These are phyloP conservation scores for Drosophila atripex DNA, from an alignment of 2,888 invertebrate genomes.

Conservation along the genomic window DNA sequence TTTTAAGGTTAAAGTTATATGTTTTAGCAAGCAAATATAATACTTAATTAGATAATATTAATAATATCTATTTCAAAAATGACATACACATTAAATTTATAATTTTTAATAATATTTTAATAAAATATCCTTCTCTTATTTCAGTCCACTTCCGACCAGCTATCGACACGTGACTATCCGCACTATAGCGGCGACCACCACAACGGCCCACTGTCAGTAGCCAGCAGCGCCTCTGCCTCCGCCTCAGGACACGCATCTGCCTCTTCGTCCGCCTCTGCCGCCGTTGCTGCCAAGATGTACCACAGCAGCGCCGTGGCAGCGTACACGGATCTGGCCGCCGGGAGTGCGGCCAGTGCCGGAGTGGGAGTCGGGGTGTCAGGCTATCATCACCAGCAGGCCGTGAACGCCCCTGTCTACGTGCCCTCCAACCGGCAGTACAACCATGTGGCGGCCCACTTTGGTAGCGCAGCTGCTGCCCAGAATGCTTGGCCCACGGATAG, in stretches of 20 bases:
- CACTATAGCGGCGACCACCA: conserved; percentile 61
- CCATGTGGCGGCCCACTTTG: conserved; percentile 84
- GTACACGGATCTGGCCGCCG: conserved; percentile 77
- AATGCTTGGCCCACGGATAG: conserved; percentile 84
- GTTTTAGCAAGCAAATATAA: too few species aligned
- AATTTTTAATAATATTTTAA: neutral
- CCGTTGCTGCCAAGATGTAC: conserved; percentile 81
- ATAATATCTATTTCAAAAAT: too few species aligned
- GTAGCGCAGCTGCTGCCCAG: conserved; percentile 83
- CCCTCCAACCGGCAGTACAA: conserved; percentile 86
- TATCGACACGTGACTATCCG: conserved; percentile 70
- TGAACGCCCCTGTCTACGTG: conserved; percentile 88
- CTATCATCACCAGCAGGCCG: conserved; percentile 83
- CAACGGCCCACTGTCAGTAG: conserved; percentile 59
- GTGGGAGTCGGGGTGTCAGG: conserved; percentile 57
- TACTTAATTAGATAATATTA: too few species aligned
- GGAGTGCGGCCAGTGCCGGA: conserved; percentile 69
- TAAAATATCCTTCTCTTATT: conserved; percentile 21
- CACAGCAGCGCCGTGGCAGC: conserved; percentile 81
- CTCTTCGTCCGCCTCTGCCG: conserved; percentile 50
- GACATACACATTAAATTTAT: too few species aligned
- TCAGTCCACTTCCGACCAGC: conserved; percentile 79
- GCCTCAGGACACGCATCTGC: conserved; percentile 13
- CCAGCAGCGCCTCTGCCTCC: conserved; percentile 9
- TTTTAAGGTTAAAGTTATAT: too few species aligned